Evolutionary conservation across 2,888 invertebrate genomes (phyloP).

Genomic region (Branchipolynoe longqiensis): DNA sequence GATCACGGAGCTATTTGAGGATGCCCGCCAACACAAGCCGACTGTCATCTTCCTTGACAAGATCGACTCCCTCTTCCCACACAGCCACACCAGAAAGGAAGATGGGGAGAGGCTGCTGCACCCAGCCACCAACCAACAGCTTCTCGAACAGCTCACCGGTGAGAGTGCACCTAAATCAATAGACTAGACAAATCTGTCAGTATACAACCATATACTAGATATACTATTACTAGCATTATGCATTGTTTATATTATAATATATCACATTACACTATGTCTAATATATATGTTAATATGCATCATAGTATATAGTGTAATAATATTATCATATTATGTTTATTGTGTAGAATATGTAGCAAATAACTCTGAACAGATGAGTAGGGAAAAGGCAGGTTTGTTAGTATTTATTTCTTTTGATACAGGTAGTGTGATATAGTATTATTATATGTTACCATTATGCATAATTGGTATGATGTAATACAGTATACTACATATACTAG

Average conservation of each 20-base stretch:
- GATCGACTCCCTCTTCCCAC: conserved; percentile 5
- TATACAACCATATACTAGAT: too few species aligned
- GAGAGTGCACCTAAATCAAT: not conserved
- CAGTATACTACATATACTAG: too few species aligned
- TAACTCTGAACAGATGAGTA: too few species aligned
- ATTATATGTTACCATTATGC: too few species aligned
- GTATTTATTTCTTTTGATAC: not conserved
- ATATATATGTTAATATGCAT: too few species aligned
- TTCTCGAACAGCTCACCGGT: not conserved
- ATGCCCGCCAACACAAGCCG: not conserved
- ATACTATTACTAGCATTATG: not conserved
- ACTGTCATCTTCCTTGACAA: conserved; percentile 10
- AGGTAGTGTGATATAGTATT: too few species aligned
- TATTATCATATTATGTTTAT: too few species aligned
- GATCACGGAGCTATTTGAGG: not conserved
- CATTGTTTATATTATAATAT: not conserved
- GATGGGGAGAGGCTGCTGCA: not conserved
- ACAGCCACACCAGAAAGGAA: not conserved
- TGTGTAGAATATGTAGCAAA: too few species aligned
- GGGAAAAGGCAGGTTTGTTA: not conserved
- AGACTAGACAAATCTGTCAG: too few species aligned
- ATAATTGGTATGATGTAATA: too few species aligned
- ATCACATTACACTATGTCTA: too few species aligned
- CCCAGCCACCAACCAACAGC: not conserved
- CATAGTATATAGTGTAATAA: too few species aligned